phyloP scores from a whole-genome alignment of 2,113 vertebrate genomes.

The Perognathus longimembris region DNA sequence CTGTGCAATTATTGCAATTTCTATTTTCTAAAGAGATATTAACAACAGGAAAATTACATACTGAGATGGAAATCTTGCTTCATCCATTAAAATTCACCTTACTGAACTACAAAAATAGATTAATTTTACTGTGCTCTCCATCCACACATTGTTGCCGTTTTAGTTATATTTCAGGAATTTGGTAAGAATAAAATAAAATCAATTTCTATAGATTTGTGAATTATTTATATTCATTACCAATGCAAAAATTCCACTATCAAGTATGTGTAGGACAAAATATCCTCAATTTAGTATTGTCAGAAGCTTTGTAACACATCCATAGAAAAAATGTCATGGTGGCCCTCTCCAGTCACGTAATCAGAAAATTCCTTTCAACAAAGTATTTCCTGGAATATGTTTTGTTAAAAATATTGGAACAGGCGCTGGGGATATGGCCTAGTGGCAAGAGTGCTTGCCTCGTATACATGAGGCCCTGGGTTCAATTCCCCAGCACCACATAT shows the following conservation, averaged over 20 bases:
- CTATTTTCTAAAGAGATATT: not conserved
- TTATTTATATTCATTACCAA: not conserved
- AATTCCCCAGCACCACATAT: too few species aligned
- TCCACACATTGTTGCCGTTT: not conserved
- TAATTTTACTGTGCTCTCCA: not conserved
- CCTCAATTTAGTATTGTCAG: not conserved
- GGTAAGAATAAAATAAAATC: not conserved
- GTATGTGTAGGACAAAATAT: not conserved
- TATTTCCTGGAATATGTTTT: not conserved
- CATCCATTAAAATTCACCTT: not conserved
- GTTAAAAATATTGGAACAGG: not conserved
- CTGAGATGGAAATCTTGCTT: not conserved
- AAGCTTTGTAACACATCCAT: not conserved
- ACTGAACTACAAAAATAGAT: not conserved
- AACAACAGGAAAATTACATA: slow-evolving; percentile 13
- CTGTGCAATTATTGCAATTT: not conserved
- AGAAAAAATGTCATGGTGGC: not conserved
- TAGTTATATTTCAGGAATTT: not conserved
- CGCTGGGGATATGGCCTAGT: too few species aligned
- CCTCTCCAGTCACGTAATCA: too few species aligned
- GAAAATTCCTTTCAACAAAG: not conserved
- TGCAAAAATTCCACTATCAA: not conserved
- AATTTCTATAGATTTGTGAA: not conserved
- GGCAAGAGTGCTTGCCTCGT: too few species aligned
- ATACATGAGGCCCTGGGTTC: too few species aligned